Base-by-base conservation (phyloP, 92 coral and sea anemone genomes). In the Meandrina meandrites region DNA sequence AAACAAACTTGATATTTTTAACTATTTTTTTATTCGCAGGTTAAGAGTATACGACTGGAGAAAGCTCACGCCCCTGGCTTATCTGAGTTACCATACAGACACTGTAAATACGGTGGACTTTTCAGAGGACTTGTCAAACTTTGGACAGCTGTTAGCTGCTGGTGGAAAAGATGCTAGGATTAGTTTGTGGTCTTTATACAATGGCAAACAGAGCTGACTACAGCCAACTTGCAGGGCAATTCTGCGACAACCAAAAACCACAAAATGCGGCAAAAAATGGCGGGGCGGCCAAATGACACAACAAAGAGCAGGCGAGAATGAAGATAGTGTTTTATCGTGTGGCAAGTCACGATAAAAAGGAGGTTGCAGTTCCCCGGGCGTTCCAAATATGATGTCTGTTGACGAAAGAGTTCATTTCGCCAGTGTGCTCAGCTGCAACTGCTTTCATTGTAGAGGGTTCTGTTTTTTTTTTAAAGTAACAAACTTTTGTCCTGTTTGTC, bases 111-210 rank as follows among this genome's bases (percentile, higher is more conserved):
- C 97, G 42, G 34, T 97, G 75, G 94, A 96, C 71, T 97, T 95
- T 79, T 97, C 99, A 15, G 93, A 89, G 1, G 54, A 79, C 48
- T 67, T 93, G 31, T 87, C 91, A 1, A 76, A 66, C 21, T 81
- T 76, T 74, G 97, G 96, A 37, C 86, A 79, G 79, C 77, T 95
- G 30, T 74, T 97, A 85, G 98, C 99, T 78, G 99, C 98, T 54
- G 98, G 96, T 64, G 92, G 98, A 3, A 97, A 97, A 85, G 99
- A 97, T 83, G 86, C 92, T 72, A 90, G 98, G 70, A 97, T 97
- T 34, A 97, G 98, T 83, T 76, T 97, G 75, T 97, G 99, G 99
- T 92, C 96, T n/a, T 67, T 97, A 22, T 97, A 97, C 85, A 97
- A 93, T 54, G 89, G 91, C 9, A 84, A 47, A 66, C 28, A 73